Evolutionary conservation across 2,888 invertebrate genomes (phyloP).

Genomic region (Megaustenia siamemsis): DNA sequence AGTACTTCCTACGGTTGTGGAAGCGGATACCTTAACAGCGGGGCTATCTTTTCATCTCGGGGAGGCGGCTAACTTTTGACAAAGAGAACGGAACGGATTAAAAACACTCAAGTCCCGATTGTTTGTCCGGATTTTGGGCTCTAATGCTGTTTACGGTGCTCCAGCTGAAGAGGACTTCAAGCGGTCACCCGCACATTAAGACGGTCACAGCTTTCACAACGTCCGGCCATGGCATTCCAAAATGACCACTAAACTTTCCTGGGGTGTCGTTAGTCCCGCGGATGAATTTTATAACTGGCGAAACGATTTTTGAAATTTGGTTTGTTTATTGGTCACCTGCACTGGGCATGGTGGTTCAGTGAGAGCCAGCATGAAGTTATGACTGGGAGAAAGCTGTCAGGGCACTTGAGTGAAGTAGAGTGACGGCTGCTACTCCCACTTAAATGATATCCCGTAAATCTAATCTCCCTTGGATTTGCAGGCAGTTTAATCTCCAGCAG

Average conservation of each 20-base stretch:
- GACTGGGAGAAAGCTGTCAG: conserved; percentile 19
- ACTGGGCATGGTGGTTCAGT: background rate
- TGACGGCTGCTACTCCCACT: conserved; percentile 42
- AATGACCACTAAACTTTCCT: conserved; percentile 39
- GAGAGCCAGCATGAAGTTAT: background rate
- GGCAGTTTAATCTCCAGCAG: conserved; percentile 12
- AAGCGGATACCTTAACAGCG: conserved; percentile 32
- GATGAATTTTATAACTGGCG: background rate
- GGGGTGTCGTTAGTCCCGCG: conserved; percentile 30
- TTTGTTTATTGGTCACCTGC: conserved; percentile 51
- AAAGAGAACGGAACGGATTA: conserved; percentile 39
- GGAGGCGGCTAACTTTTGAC: background rate
- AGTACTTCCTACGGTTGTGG: background rate
- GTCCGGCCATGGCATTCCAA: conserved; percentile 23
- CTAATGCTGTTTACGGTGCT: conserved; percentile 42
- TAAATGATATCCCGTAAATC: conserved; percentile 41
- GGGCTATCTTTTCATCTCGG: conserved; percentile 35
- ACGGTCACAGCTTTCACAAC: conserved; percentile 25
- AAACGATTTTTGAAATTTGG: conserved; percentile 30
- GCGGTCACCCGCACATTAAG: conserved; percentile 47
- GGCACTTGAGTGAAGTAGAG: conserved; percentile 27
- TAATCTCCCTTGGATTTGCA: conserved; percentile 33
- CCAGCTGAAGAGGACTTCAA: conserved; percentile 28
- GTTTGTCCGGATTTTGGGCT: conserved; percentile 47
- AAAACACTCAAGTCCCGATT: conserved; percentile 46